Conservation (phyloP, 2,113 vertebrate genomes). For the Oenanthe melanoleuca region DNA sequence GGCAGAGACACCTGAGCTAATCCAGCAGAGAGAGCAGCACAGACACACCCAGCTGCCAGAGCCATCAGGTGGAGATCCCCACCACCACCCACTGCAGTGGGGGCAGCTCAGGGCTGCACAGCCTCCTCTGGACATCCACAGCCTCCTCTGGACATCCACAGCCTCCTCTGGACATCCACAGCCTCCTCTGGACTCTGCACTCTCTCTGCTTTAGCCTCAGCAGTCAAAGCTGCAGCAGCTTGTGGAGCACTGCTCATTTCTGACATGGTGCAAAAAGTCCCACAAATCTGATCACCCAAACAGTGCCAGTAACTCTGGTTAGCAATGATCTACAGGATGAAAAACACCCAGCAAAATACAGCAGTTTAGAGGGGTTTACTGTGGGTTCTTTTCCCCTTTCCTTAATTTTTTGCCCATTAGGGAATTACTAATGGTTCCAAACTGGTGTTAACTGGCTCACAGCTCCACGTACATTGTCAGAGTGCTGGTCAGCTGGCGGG, state of each 20-base stretch:
- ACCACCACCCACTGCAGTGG: fast-evolving
- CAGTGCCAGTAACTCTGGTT: neutral
- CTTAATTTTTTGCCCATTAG: neutral
- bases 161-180: neutral
- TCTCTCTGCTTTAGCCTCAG: neutral
- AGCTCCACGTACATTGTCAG: slow-evolving; percentile 33
- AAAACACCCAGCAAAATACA: slow-evolving; percentile 9
- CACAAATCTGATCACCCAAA: neutral
- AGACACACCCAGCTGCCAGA: neutral
- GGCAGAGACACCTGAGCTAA: neutral
- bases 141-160: neutral
- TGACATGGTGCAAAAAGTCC: neutral
- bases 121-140: neutral
- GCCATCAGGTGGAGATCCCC: neutral
- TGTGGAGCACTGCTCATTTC: neutral
- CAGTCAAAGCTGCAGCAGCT: neutral
- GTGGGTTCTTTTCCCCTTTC: neutral
- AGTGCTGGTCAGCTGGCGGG: slow-evolving; percentile 52
- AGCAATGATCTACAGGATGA: neutral
- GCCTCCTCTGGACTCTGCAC: neutral
- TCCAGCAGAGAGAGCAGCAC: neutral
- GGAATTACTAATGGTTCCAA: slow-evolving; percentile 55
- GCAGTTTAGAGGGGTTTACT: neutral
- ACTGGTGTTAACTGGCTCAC: slow-evolving; percentile 58
- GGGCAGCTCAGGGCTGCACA: fast-evolving